Conservation (phyloP, 2,797 vertebrate species). For the Sibirionetta formosa region DNA sequence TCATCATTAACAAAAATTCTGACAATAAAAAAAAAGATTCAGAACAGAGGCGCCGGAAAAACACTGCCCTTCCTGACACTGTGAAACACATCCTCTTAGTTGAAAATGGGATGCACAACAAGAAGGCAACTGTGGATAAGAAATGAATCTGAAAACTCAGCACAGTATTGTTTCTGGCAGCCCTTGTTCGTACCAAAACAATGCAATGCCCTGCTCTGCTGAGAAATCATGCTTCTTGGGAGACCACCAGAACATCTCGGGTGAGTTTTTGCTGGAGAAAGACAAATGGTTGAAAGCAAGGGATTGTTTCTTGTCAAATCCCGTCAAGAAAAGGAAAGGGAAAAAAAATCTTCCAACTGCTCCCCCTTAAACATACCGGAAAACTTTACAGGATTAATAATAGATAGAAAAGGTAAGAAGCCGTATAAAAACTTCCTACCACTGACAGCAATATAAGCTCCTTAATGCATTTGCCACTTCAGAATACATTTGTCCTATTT, state of each 20-base stretch:
- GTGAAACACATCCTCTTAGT: conserved; percentile 48
- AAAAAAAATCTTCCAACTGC: background rate
- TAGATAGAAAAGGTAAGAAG: background rate
- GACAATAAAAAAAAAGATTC: background rate
- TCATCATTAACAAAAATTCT: background rate
- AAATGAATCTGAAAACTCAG: conserved; percentile 27
- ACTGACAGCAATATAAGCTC: background rate
- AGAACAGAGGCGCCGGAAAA: conserved; percentile 24
- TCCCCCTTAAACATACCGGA: background rate
- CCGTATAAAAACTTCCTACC: background rate
- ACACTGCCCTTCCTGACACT: conserved; percentile 60
- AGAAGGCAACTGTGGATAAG: conserved; percentile 23
- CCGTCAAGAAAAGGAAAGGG: background rate
- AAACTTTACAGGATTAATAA: background rate
- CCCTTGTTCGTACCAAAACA: background rate
- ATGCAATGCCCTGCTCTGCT: conserved; percentile 47
- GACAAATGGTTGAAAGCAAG: background rate
- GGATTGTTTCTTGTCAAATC: background rate
- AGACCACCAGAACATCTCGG: conserved; percentile 39
- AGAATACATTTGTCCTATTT: conserved; percentile 1
- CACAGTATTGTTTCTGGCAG: conserved; percentile 41
- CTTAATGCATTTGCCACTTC: conserved; percentile 27
- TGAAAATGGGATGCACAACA: conserved; percentile 24
- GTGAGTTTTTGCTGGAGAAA: conserved; percentile 29
- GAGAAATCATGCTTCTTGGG: background rate